Conservation (phyloP, 2,888 invertebrate species). For the Odontomyia ornata region DNA sequence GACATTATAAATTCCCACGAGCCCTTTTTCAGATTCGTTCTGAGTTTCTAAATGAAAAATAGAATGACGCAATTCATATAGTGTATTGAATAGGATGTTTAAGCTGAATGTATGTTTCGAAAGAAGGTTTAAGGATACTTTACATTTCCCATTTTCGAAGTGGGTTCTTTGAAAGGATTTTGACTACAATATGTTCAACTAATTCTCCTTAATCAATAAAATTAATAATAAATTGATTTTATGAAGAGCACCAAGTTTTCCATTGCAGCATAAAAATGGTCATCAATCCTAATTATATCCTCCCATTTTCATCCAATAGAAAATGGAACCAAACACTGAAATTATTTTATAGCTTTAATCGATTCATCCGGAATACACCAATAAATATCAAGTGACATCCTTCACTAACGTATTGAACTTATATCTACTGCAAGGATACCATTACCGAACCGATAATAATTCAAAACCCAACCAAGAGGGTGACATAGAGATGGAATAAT, state of each 20-base stretch:
- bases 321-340: constrained; percentile 1
- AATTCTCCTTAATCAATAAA: too few relatives aligned
- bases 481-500: neutral
- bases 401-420: neutral
- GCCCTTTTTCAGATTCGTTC: neutral
- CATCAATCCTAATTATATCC: neutral
- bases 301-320: neutral
- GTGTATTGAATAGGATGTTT: too few relatives aligned
- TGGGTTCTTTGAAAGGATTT: neutral
- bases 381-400: constrained; percentile 32
- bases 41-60: too few relatives aligned
- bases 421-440: neutral
- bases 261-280: too few relatives aligned
- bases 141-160: neutral
- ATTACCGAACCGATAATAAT: neutral
- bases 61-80: too few relatives aligned
- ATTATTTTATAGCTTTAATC: constrained; percentile 29
- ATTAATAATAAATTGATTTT: too few relatives aligned
- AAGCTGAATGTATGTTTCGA: neutral
- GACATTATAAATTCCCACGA: constrained; percentile 9
- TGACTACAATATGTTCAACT: too few relatives aligned
- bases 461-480: neutral
- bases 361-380: constrained; percentile 21
- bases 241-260: too few relatives aligned
- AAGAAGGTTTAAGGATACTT: neutral